Evolutionary conservation across 2,797 vertebrate species (phyloP), one percentile per base, ranked within the genome.

Genomic region (Neosilurus mollespiculum): DNA sequence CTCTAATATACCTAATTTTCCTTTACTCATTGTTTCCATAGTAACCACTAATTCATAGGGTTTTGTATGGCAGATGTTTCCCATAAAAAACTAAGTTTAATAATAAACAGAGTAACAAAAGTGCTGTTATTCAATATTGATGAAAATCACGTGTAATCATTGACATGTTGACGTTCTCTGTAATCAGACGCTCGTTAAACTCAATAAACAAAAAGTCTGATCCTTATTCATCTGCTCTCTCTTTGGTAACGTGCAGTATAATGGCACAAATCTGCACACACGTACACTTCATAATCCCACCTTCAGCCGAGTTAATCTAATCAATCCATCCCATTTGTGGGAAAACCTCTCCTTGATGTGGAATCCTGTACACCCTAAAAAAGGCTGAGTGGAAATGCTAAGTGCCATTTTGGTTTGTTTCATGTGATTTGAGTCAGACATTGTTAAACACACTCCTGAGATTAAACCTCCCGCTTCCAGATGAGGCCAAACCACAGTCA

Each of bases 401-500:
- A 30, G 81, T 81, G 82, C 67, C 82, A 82, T 72, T 81, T 81
- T 85, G 79, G 71, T 83, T 84, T 73, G 75, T 83, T 86, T 78
- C 49, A 86, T 84, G 54, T 84, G 61, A 62, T 84, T 72, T 80
- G 66, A 83, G 71, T 76, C 82, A 79, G 64, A 73, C 49, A 75
- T 67, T 78, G 51, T 85, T 81, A 81, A 62, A 64, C 51, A 80
- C 65, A 56, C 72, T 84, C 64, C 18, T 82, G 82, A 34, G 30
- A 81, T 62, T 71, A 87, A 75, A 80, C 75, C 83, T 73, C 66
- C 51, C 34, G 65, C 80, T 83, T 78, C 34, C 65, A 49, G 78
- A 76, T 24, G 66, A 82, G 37, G 83, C 88, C 86, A 88, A 87
- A 83, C 87, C 87, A 80, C 85, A 87, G 76, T 88, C 81, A 86